Conservation (phyloP, 1,140 invertebrate species). For the Lineus longissimus region DNA sequence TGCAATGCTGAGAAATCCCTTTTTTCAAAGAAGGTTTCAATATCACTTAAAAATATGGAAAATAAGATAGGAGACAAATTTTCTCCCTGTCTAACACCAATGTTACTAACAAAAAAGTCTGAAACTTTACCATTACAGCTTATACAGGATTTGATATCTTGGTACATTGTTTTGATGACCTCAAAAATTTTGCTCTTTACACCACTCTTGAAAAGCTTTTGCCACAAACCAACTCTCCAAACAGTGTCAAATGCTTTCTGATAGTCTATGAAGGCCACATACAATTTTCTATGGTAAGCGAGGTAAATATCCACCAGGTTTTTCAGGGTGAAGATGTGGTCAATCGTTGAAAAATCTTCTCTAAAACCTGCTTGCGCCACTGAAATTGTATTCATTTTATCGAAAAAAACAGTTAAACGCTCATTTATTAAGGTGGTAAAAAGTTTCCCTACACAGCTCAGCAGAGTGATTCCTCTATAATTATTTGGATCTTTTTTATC, state of each 20-base stretch:
- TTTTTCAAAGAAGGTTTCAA: neutral
- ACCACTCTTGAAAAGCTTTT: constrained; percentile 13
- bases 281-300: constrained; percentile 6
- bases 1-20: neutral
- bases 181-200: constrained; percentile 17
- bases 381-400: constrained; percentile 3
- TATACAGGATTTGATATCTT: constrained; percentile 14
- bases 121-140: constrained; percentile 9
- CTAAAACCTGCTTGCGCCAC: constrained; percentile 15
- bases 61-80: constrained; percentile 22
- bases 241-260: constrained; percentile 18
- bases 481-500: constrained; percentile 10
- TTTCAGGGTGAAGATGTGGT: constrained; percentile 16
- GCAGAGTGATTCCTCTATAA: constrained; percentile 18
- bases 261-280: constrained; percentile 13
- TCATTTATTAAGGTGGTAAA: constrained; percentile 17
- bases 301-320: constrained; percentile 12
- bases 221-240: constrained; percentile 5
- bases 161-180: constrained; percentile 18
- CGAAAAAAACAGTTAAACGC: constrained; percentile 14
- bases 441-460: constrained; percentile 14
- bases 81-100: constrained; percentile 22
- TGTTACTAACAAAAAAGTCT: constrained; percentile 7
- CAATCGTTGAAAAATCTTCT: constrained; percentile 11
- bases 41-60: constrained; percentile 19